Percentiles rank a stretch among this genome's conserved stretches.
Evolutionary conservation across 92 coral and sea anemone genomes (phyloP).

Genomic region (Isaurus tuberculatus): DNA sequence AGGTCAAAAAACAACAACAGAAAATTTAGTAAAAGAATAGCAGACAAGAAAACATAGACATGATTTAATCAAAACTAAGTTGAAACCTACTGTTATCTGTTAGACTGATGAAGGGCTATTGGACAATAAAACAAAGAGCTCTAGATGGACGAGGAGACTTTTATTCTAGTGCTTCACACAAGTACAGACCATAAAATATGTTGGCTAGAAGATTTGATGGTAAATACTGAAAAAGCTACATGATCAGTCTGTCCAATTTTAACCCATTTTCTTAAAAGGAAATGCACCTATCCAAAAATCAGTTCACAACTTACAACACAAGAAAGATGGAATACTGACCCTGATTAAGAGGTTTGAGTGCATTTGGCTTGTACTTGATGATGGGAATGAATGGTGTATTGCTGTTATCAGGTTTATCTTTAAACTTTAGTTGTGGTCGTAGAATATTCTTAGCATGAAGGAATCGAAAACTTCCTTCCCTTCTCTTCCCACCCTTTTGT

Average conservation of each 20-base stretch:
- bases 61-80: too few relatives aligned
- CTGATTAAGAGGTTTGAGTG: constrained; percentile 78
- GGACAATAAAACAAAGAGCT: too few relatives aligned
- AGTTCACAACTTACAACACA: not conserved
- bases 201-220: too few relatives aligned
- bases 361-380: constrained; percentile 87
- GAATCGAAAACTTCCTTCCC: constrained; percentile 80
- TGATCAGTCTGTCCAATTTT: too few relatives aligned
- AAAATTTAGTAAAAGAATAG: not conserved
- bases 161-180: too few relatives aligned
- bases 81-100: too few relatives aligned
- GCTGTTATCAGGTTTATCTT: constrained; percentile 88
- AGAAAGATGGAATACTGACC: constrained; percentile 70
- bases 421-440: constrained; percentile 93
- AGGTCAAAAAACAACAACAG: not conserved
- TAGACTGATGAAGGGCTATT: too few relatives aligned
- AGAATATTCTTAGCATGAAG: constrained; percentile 93
- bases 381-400: constrained; percentile 91
- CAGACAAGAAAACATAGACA: too few relatives aligned
- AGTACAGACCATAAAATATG: too few relatives aligned
- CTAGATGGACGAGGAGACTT: too few relatives aligned
- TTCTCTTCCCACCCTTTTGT: constrained; percentile 48
- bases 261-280: too few relatives aligned
- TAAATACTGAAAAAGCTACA: too few relatives aligned
- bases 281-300: not conserved